Base-by-base conservation (phyloP, 1,140 invertebrate genomes). In the Microplitis mediator region DNA sequence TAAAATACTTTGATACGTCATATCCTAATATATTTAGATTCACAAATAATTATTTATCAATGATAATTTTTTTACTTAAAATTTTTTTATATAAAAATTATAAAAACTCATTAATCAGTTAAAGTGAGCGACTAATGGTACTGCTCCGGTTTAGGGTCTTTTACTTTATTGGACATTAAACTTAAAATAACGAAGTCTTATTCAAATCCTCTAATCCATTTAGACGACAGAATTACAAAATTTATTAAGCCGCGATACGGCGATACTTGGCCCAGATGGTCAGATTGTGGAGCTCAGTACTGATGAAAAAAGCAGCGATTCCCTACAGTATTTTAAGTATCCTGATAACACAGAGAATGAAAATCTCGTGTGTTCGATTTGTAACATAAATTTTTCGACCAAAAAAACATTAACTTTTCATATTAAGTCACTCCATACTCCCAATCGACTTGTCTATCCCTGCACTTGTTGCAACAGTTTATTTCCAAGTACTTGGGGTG, bases 391-490 rank as follows among this genome's bases (percentile, higher is more conserved):
- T 75, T 93, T 93, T 85, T 88, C 91, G 31, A 92, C 92, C 0
- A 88, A 89, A 71, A 93, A 93, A 84, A 92, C 91, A 1, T 82
- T 93, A 54, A 89, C 89, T 64, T 88, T 90, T 80, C 92, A 93
- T 77, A 90, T 92, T 74, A 92, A 92, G 80, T 90, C 89, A 73
- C 88, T 92, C 81, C 92, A 93, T 79, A 88, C 90, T 56, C 87
- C 90, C n/a, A 90, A 89, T 60, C 85, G 90, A 50, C 82, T 90
- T 54, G 90, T 91, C 3, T 93, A 91, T 80, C 89, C 89, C 11
- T 94, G 92, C 79, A 91, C 91, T 9, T 90, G 90, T 71, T 93
- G 92, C 79, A 82, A 90, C n/a, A 89, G 89, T 70, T 90, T 89
- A 72, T 93, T 93, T 82, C 87, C 91, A 45, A 92, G 91, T 75